Evolutionary conservation across 2,113 vertebrate genomes (phyloP), one percentile per base, ranked within the genome.

Genomic region (Periophthalmus modestus): DNA sequence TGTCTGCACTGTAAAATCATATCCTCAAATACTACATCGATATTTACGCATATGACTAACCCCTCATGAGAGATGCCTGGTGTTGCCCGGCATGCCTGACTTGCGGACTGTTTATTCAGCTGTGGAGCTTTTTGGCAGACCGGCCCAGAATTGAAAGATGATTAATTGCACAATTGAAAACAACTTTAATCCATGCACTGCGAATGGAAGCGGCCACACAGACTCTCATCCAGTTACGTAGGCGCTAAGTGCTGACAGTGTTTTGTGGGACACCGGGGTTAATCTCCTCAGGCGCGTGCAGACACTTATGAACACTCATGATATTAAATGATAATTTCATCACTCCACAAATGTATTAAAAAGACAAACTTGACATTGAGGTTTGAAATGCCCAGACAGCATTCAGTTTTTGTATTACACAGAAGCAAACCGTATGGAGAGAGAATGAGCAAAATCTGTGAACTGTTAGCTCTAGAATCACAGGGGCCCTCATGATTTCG

Each of bases 41-140:
- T 46, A 23, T 59, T 59, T 59, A 28, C 7, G 7, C 18, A 55
- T 21, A 55, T 55, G 23, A 28, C 23, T 59, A 59, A 24, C 23
- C 5, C 11, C 57, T 59, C 57, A 59, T 28, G 16, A 57, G 21
- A 23, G 55, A 11, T 23, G 57, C 11, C 13, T 59, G 12, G 12
- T 59, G 57, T 15, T 59, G 57, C 23, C 13, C 10, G 57, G 12
- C 24, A 28, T 28, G 57, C 23, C 24, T 59, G 57, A 59, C 57
- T 59, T 24, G 23, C 5, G 23, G 55, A 59, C 0, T 85, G 82
- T 89, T 85, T 83, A 68, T 73, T 80, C 82, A 84, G 82, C 82
- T 82, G 72, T 54, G 14, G 36, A 0, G 55, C 16, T 28, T 71
- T 59, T 69, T 52, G 57, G 33, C 33, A 71, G 67, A 68, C 66